Conservation (phyloP, 2,113 vertebrate species). For the Sapayoa aenigma region DNA sequence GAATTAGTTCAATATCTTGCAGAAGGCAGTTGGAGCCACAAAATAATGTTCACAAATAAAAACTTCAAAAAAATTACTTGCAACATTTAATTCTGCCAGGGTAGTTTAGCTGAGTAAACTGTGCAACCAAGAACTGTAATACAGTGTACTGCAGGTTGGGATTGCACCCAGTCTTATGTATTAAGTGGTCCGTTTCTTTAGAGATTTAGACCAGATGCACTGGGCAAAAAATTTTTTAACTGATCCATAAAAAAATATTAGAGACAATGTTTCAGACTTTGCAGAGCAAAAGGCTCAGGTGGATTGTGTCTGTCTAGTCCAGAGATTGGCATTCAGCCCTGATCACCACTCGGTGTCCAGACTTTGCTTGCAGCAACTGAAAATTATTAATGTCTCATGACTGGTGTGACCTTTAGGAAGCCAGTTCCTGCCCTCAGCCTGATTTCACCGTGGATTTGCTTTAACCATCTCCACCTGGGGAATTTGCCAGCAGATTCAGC, state of each 20-base stretch:
- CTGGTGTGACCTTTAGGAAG: not conserved
- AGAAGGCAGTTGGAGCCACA: slow-evolving; percentile 23
- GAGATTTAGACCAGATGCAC: not conserved
- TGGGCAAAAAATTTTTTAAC: not conserved
- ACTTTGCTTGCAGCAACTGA: not conserved
- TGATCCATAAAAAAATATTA: not conserved
- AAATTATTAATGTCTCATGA: not conserved
- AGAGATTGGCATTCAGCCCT: not conserved
- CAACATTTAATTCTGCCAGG: slow-evolving; percentile 9
- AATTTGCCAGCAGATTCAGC: not conserved
- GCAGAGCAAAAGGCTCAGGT: not conserved
- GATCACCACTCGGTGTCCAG: not conserved
- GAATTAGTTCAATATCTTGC: slow-evolving; percentile 45
- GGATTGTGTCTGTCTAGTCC: not conserved
- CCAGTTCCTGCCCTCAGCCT: not conserved
- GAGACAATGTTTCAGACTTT: not conserved
- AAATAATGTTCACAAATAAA: slow-evolving; percentile 51
- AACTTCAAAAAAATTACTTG: slow-evolving; percentile 48
- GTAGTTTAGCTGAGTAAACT: not conserved
- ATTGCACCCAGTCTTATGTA: accelerated
- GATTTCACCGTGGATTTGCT: not conserved
- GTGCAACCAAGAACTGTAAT: not conserved
- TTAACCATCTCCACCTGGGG: not conserved
- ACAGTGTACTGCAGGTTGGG: not conserved
- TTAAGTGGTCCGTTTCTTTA: not conserved